Evolutionary conservation across 2,113 vertebrate species (phyloP).

Genomic region (Zeus faber): DNA sequence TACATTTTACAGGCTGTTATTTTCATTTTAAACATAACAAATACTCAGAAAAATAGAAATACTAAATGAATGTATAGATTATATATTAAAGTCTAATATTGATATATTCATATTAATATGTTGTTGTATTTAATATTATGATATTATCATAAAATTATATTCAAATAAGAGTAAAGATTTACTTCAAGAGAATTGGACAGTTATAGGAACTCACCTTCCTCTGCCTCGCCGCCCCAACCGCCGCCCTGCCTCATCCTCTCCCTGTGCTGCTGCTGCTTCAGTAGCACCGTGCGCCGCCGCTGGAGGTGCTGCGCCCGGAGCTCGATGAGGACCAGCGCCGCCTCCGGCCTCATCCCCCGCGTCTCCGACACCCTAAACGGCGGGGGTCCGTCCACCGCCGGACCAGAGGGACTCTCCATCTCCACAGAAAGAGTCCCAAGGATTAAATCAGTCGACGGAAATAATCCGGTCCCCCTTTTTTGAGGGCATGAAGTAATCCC

Average conservation of each 20-base stretch:
- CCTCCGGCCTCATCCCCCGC: background rate
- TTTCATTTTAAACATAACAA: background rate
- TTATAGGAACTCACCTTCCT: background rate
- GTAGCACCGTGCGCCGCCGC: constrained; percentile 29
- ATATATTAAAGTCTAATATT: background rate
- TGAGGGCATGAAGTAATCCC: too few species aligned
- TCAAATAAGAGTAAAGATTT: background rate
- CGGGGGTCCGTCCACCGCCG: too few species aligned
- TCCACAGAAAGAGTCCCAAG: too few species aligned
- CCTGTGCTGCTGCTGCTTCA: constrained; percentile 19
- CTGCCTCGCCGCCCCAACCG: too few species aligned
- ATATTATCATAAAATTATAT: background rate
- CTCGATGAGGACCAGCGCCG: constrained; percentile 6
- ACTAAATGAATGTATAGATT: background rate
- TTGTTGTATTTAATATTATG: background rate
- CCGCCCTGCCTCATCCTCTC: background rate
- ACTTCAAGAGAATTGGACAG: too few species aligned
- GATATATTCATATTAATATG: too few species aligned
- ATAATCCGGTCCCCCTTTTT: too few species aligned
- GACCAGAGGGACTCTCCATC: background rate
- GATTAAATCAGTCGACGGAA: too few species aligned
- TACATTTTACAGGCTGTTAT: too few species aligned
- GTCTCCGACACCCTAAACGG: background rate
- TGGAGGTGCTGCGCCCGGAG: constrained; percentile 45
- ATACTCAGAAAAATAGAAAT: background rate